These are phyloP conservation scores for Elegia similella DNA, from an alignment of 2,888 invertebrate species.

Conservation along the genomic window DNA sequence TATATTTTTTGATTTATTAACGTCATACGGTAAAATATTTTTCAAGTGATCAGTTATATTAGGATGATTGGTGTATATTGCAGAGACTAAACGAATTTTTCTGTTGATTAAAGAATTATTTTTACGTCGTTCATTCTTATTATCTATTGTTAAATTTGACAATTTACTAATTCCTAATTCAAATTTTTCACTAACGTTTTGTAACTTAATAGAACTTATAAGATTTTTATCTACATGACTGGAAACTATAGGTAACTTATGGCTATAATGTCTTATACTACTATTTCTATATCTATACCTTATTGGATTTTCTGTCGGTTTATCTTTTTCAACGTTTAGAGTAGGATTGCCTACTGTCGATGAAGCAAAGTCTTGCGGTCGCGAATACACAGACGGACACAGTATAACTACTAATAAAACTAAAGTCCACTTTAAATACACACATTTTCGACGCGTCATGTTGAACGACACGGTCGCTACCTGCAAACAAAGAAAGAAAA, in stretches of 20 bases:
- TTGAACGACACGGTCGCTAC: slow-evolving; percentile 49
- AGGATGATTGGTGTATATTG: slow-evolving; percentile 15
- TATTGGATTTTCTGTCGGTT: slow-evolving; percentile 53
- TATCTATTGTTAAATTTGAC: neutral
- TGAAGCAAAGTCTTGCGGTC: slow-evolving; percentile 57
- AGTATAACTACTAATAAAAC: slow-evolving; percentile 63
- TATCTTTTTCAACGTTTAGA: slow-evolving; percentile 41
- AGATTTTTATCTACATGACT: slow-evolving; percentile 33
- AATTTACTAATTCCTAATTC: neutral
- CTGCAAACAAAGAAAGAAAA: slow-evolving; percentile 56
- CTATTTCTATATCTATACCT: slow-evolving; percentile 65
- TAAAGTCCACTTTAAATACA: slow-evolving; percentile 69
- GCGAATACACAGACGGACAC: slow-evolving; percentile 56
- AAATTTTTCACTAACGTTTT: neutral
- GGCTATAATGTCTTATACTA: slow-evolving; percentile 35
- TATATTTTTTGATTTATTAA: slow-evolving; percentile 17
- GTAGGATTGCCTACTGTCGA: slow-evolving; percentile 32
- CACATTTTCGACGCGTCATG: slow-evolving; percentile 72
- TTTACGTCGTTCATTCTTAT: neutral
- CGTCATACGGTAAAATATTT: neutral
- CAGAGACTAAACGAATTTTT: slow-evolving; percentile 13
- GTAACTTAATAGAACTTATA: slow-evolving; percentile 13
- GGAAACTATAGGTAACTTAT: slow-evolving; percentile 43
- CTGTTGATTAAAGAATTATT: neutral
- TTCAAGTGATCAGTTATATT: neutral